Conservation (phyloP, 2,113 vertebrate genomes). For the Ciconia stormi region DNA sequence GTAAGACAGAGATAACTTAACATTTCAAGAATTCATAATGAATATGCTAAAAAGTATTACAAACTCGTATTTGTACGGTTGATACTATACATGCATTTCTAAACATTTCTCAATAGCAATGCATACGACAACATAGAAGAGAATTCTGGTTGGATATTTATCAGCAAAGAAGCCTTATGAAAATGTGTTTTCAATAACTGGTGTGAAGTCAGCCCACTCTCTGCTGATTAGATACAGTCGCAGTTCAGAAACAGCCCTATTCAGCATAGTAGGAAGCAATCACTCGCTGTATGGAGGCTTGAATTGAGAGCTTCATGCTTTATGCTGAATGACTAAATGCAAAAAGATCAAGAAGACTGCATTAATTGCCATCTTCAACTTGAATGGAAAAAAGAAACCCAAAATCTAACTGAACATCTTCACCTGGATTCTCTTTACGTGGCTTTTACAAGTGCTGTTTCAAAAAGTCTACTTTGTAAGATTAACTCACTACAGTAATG, state of each 20-base stretch:
- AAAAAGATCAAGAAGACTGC: slow-evolving; percentile 21
- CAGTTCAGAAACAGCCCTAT: slow-evolving; percentile 52
- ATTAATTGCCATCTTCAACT: slow-evolving; percentile 36
- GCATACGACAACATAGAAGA: background rate
- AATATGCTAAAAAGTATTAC: slow-evolving; percentile 54
- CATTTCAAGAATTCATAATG: slow-evolving; percentile 51
- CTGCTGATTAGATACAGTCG: slow-evolving; percentile 58
- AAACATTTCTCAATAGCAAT: slow-evolving; percentile 44
- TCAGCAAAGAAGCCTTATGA: slow-evolving; percentile 29
- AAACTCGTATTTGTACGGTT: background rate
- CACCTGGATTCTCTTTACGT: background rate
- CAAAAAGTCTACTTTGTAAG: background rate
- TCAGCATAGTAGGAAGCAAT: slow-evolving; percentile 56
- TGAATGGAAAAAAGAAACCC: background rate
- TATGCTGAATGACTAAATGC: slow-evolving; percentile 7
- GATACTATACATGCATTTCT: slow-evolving; percentile 8
- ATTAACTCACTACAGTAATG: background rate
- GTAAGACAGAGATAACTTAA: slow-evolving; percentile 34
- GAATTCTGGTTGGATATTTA: slow-evolving; percentile 43
- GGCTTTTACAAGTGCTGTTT: background rate
- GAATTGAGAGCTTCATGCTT: slow-evolving; percentile 41
- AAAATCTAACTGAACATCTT: background rate
- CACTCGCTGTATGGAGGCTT: background rate
- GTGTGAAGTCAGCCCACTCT: slow-evolving; percentile 65
- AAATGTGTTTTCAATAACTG: slow-evolving; percentile 58